These are phyloP conservation scores for Leucoraja erinaceus DNA, from an alignment of 2,113 vertebrate genomes.

Conservation along the genomic window DNA sequence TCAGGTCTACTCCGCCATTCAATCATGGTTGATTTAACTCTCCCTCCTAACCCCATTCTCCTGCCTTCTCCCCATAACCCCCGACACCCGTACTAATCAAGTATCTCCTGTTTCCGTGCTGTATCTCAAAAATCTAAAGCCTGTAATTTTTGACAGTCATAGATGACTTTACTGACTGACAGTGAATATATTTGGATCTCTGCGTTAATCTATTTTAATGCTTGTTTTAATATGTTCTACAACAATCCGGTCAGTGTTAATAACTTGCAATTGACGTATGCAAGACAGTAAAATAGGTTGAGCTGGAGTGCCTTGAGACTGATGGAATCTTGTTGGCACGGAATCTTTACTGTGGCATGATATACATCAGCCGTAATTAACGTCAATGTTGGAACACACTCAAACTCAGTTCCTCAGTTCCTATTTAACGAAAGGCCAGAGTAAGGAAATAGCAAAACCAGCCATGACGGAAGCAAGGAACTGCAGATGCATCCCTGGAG, in stretches of 20 bases:
- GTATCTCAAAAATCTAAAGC: neutral
- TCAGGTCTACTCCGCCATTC: no score
- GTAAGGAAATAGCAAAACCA: neutral
- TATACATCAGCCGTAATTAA: neutral
- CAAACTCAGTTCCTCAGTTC: neutral
- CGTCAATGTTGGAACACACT: neutral
- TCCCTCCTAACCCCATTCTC: no score
- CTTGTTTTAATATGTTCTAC: neutral
- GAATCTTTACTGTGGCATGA: neutral
- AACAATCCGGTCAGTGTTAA: neutral
- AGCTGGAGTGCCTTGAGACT: neutral
- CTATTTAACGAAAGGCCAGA: neutral
- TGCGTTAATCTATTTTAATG: neutral
- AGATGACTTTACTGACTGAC: neutral
- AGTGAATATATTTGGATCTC: neutral
- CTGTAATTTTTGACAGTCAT: neutral
- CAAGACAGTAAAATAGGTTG: neutral
- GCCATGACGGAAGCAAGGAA: no score
- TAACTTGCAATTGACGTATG: neutral
- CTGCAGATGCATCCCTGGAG: no score
- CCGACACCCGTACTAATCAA: no score
- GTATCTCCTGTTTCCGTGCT: no score
- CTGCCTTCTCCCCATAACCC: no score
- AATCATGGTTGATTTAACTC: no score
- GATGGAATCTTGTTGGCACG: neutral